These are phyloP conservation scores for Mesopsocus fuscifrons DNA, from an alignment of 2,888 invertebrate species.

Conservation along the genomic window DNA sequence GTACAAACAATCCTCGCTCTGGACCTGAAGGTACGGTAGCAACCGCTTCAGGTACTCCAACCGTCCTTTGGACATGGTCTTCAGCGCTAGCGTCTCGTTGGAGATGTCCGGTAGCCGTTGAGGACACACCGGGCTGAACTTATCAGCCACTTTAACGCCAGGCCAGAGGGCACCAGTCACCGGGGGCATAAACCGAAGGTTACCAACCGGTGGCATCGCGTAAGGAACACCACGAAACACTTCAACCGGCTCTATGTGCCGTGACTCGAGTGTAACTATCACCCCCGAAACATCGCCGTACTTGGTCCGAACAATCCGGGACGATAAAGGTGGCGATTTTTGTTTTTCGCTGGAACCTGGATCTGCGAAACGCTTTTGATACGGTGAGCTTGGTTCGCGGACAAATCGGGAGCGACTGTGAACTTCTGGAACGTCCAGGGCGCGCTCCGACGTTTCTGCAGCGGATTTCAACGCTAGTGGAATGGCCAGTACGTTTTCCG, in stretches of 20 bases:
- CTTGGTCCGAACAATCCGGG: slow-evolving; percentile 65
- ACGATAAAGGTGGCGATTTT: slow-evolving; percentile 2
- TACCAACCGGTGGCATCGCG: slow-evolving; percentile 78
- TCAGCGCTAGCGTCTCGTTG: slow-evolving; percentile 65
- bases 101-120: slow-evolving; percentile 73
- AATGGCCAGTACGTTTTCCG: no score
- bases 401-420: no score
- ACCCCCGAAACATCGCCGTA: slow-evolving; percentile 75
- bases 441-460: no score
- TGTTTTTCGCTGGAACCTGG: neutral
- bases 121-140: slow-evolving; percentile 80
- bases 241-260: slow-evolving; percentile 74
- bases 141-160: slow-evolving; percentile 71
- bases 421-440: no score
- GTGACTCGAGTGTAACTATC: slow-evolving; percentile 61
- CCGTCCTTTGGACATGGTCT: slow-evolving; percentile 73
- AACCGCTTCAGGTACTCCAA: slow-evolving; percentile 75
- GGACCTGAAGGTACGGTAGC: slow-evolving; percentile 70
- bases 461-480: no score
- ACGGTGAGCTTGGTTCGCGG: neutral
- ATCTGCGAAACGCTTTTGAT: neutral
- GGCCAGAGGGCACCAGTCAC: slow-evolving; percentile 85
- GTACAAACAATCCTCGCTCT: slow-evolving; percentile 93
- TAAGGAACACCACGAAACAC: slow-evolving; percentile 88
- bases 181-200: slow-evolving; percentile 88